These are phyloP conservation scores for Trimorus sp. DNA, from an alignment of 2,888 invertebrate species.

Conservation along the genomic window DNA sequence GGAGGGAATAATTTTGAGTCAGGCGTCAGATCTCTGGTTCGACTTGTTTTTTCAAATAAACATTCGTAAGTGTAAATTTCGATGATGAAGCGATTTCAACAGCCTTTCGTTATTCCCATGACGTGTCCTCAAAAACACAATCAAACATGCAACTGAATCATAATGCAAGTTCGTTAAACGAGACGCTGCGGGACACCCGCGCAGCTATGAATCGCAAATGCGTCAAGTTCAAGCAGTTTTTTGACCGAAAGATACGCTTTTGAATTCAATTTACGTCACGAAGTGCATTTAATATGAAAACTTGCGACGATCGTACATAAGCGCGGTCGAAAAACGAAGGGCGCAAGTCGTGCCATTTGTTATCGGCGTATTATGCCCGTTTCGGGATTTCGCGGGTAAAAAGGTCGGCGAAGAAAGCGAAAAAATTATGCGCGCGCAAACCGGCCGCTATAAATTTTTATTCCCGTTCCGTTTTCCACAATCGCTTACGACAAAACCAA, in stretches of 20 bases:
- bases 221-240: constrained; percentile 44
- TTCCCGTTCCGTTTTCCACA: constrained; percentile 27
- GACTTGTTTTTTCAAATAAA: too few species aligned
- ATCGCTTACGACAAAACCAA: constrained; percentile 45
- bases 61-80: too few species aligned
- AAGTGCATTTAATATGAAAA: constrained; percentile 45
- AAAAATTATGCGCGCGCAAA: constrained; percentile 21
- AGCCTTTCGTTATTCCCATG: too few species aligned
- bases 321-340: constrained; percentile 32
- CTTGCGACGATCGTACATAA: constrained; percentile 43
- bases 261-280: constrained; percentile 41
- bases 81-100: too few species aligned
- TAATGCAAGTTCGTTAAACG: constrained; percentile 33
- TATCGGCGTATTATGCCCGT: constrained; percentile 21
- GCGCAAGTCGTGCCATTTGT: constrained; percentile 14
- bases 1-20: too few species aligned
- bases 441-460: constrained; percentile 25
- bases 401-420: constrained; percentile 1
- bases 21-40: too few species aligned
- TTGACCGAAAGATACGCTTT: constrained; percentile 46
- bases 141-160: not conserved
- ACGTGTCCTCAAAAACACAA: not conserved
- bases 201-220: constrained; percentile 49
- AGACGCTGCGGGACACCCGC: constrained; percentile 29
- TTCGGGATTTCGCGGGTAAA: constrained; percentile 30